These are phyloP conservation scores for Semaprochilodus insignis DNA, from an alignment of 2,797 vertebrate genomes.

Conservation along the genomic window DNA sequence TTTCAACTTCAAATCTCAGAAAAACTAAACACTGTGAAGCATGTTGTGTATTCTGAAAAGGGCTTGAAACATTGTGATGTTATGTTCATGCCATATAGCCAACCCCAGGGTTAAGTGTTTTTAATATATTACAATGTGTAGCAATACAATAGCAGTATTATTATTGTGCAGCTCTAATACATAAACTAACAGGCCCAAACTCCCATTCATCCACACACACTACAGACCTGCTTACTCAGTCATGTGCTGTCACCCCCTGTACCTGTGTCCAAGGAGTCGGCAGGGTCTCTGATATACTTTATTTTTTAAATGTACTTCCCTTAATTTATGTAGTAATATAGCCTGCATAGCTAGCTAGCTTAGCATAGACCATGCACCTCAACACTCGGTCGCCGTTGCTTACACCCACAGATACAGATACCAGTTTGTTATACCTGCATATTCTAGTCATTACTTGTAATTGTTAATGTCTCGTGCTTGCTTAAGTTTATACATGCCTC, in stretches of 20 bases:
- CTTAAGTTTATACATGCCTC: slow-evolving; percentile 17
- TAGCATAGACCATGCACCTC: neutral
- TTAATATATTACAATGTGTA: neutral
- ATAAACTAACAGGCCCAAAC: neutral
- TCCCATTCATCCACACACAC: neutral
- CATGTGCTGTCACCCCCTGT: neutral
- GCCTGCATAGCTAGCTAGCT: neutral
- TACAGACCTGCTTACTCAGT: neutral
- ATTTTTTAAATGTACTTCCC: neutral
- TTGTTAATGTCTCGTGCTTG: neutral
- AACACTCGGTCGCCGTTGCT: neutral
- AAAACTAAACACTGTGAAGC: too few relatives aligned
- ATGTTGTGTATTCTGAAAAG: too few relatives aligned
- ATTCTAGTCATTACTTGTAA: neutral
- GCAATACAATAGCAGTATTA: neutral
- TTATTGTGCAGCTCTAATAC: neutral
- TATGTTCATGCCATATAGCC: too few relatives aligned
- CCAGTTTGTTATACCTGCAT: neutral
- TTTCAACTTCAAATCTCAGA: too few relatives aligned
- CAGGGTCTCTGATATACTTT: neutral
- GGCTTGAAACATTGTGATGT: too few relatives aligned
- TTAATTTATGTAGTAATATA: slow-evolving; percentile 9
- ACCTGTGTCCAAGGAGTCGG: neutral
- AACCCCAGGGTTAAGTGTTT: neutral
- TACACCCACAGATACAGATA: neutral